Percentiles rank a stretch among this genome's conserved stretches.
These are phyloP conservation scores for Cotesia vestalis DNA, from an alignment of 1,140 invertebrate genomes.

Conservation along the genomic window DNA sequence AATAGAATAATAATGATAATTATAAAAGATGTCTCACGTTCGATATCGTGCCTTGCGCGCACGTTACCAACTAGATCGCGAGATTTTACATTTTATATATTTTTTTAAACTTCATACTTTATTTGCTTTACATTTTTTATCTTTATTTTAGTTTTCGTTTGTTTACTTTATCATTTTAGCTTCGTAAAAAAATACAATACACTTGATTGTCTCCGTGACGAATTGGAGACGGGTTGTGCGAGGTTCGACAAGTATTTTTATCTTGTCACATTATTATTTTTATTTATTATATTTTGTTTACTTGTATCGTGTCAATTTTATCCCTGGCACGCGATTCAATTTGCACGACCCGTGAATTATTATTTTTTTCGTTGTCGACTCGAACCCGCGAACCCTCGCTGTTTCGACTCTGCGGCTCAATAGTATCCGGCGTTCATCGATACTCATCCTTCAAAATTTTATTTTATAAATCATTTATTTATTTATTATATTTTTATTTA, in stretches of 20 bases:
- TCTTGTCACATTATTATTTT: slow-evolving; percentile 25
- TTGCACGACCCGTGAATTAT: slow-evolving; percentile 9
- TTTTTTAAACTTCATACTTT: not conserved
- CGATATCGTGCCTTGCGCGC: slow-evolving; percentile 13
- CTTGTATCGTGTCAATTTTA: slow-evolving; percentile 14
- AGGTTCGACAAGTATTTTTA: slow-evolving; percentile 25
- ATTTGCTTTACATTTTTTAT: not conserved
- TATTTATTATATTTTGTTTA: slow-evolving; percentile 11
- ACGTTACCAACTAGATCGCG: slow-evolving; percentile 9
- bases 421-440: too few relatives aligned
- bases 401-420: slow-evolving; percentile 1
- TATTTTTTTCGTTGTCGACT: slow-evolving; percentile 18
- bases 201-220: not conserved
- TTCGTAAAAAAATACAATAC: slow-evolving; percentile 34
- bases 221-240: slow-evolving; percentile 14
- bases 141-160: not conserved
- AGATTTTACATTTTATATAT: not conserved
- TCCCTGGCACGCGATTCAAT: slow-evolving; percentile 8
- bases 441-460: not conserved
- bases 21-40: not conserved
- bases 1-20: not conserved
- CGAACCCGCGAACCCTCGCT: slow-evolving; percentile 1
- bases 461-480: slow-evolving; percentile 14
- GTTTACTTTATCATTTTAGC: slow-evolving; percentile 14
- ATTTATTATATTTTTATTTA: slow-evolving; percentile 3